A percentile compares a stretch with the other conserved stretches of the same genome.
These are phyloP conservation scores for Deladenus siricidicola DNA, from an alignment of 2,888 invertebrate species.

Conservation along the genomic window DNA sequence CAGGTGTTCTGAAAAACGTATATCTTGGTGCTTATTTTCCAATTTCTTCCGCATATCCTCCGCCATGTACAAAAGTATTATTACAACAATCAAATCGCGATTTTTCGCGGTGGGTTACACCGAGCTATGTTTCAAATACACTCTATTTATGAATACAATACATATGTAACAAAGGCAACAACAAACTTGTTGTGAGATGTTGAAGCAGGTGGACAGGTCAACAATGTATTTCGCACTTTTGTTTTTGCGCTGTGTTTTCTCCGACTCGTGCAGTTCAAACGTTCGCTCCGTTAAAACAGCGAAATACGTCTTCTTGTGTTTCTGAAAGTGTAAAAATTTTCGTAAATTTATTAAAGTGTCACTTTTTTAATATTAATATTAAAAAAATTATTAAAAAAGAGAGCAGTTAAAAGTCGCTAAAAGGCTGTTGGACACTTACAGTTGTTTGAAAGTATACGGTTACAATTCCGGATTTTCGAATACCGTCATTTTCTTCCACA, in stretches of 20 bases:
- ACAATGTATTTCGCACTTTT: slow-evolving; percentile 33
- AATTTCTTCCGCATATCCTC: no score
- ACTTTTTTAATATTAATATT: background rate
- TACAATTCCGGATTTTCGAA: background rate
- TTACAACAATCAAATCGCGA: no score
- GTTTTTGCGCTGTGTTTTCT: slow-evolving; percentile 32
- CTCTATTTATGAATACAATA: no score
- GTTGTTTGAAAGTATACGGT: background rate
- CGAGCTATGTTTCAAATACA: no score
- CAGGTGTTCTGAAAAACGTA: no score
- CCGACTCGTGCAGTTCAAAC: slow-evolving; percentile 42
- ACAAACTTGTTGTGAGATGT: slow-evolving; percentile 21
- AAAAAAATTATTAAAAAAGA: no score
- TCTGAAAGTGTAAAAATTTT: background rate
- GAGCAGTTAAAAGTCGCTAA: no score
- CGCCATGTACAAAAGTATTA: no score
- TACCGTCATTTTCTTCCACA: background rate
- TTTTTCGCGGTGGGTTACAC: no score
- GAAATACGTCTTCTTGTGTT: slow-evolving; percentile 16
- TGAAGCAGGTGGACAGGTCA: slow-evolving; percentile 39
- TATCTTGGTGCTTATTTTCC: no score
- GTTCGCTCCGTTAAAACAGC: slow-evolving; percentile 34
- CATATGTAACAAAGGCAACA: background rate
- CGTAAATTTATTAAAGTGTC: background rate
- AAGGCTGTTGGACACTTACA: background rate